phyloP scores from a whole-genome alignment of 2,797 vertebrate genomes.

The Pangasius larnaudii region DNA sequence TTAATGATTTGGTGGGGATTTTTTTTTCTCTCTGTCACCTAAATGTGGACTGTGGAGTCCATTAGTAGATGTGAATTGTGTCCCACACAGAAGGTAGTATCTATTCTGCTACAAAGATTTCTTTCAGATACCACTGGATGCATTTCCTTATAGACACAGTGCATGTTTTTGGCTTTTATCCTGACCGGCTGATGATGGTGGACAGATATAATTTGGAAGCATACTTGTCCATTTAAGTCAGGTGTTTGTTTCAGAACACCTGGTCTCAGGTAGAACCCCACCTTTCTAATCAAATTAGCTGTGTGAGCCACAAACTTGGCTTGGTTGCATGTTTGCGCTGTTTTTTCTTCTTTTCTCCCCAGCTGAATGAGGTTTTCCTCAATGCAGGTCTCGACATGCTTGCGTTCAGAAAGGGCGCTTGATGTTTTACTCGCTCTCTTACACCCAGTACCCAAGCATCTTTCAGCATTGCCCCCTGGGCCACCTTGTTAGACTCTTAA shows the following conservation, averaged over 20 bases:
- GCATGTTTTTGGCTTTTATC: conserved; percentile 2
- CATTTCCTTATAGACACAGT: neutral
- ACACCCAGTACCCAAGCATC: conserved; percentile 69
- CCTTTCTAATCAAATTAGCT: conserved; percentile 34
- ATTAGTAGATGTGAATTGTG: neutral
- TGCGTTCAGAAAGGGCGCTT: conserved; percentile 68
- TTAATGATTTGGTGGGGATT: neutral
- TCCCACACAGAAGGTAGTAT: neutral
- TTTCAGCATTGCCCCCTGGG: conserved; percentile 76
- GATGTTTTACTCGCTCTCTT: conserved; percentile 67
- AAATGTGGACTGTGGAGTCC: neutral
- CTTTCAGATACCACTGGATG: neutral
- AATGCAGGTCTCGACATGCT: conserved; percentile 63
- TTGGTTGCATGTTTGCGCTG: neutral
- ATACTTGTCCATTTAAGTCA: conserved; percentile 13
- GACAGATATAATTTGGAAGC: conserved; percentile 8
- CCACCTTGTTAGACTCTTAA: conserved; percentile 79
- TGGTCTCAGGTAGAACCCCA: conserved; percentile 22
- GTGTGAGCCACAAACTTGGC: conserved; percentile 13
- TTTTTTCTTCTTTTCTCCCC: conserved; percentile 1
- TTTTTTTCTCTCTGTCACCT: neutral
- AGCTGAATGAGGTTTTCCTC: conserved; percentile 48
- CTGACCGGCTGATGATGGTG: neutral
- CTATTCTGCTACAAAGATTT: neutral
- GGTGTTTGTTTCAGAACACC: neutral